A percentile compares a stretch with the other conserved stretches of the same genome.
Conservation (phyloP, 2,888 invertebrate species). For the Folsomia manolachei region DNA sequence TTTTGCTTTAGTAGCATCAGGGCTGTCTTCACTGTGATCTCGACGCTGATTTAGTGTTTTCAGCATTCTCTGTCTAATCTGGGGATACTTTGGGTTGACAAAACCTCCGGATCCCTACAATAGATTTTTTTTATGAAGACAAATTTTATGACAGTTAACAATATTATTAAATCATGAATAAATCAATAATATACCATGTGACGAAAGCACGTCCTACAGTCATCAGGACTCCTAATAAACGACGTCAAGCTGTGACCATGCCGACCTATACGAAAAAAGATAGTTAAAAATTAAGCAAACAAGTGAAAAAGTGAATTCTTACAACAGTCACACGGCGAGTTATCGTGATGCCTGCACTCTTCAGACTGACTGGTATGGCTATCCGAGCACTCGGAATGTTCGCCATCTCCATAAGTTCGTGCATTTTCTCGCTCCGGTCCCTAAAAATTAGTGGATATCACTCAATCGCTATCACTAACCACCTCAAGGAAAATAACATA, state of each 20-base stretch:
- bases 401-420: slow-evolving; percentile 1
- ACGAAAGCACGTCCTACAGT: slow-evolving; percentile 16
- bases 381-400: slow-evolving; percentile 4
- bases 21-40: slow-evolving; percentile 9
- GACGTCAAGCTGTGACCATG: slow-evolving; percentile 13
- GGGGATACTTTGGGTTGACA: slow-evolving; percentile 17
- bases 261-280: slow-evolving; percentile 7
- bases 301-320: slow-evolving; percentile 11
- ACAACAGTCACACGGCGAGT: slow-evolving; percentile 27
- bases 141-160: background rate
- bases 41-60: slow-evolving; percentile 18
- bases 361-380: slow-evolving; percentile 18
- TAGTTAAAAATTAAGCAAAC: background rate
- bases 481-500: background rate
- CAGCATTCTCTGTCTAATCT: slow-evolving; percentile 17
- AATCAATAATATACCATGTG: slow-evolving; percentile 15
- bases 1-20: background rate
- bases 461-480: background rate
- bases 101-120: background rate
- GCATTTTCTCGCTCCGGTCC: background rate
- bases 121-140: background rate
- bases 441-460: background rate
- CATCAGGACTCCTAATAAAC: slow-evolving; percentile 15
- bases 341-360: background rate
- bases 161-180: background rate